Evolutionary conservation across 2,797 vertebrate genomes (phyloP).

Genomic region (Gallinago nigripennis): DNA sequence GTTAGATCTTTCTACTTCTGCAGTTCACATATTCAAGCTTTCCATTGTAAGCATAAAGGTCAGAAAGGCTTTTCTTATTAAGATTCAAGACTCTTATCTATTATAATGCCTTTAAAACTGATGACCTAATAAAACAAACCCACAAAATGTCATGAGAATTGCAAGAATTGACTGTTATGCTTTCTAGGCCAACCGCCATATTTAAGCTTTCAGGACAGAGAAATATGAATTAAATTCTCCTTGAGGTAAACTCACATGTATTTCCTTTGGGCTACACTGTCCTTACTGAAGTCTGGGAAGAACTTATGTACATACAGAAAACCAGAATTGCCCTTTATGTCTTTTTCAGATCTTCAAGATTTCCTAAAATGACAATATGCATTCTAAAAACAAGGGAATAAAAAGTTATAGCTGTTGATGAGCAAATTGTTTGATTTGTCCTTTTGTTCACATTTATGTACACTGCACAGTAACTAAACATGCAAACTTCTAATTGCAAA

Average conservation of each 20-base stretch:
- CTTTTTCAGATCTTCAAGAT: not conserved
- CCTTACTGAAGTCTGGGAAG: not conserved
- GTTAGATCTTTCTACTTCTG: not conserved
- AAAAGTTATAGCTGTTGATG: not conserved
- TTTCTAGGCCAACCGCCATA: not conserved
- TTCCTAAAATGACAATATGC: not conserved
- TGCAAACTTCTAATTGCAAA: not conserved
- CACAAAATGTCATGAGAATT: not conserved
- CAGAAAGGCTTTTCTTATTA: not conserved
- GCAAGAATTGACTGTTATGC: not conserved
- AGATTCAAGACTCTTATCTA: not conserved
- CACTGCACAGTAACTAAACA: not conserved
- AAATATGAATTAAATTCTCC: not conserved
- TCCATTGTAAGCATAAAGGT: not conserved
- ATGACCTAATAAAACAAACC: conserved; percentile 38
- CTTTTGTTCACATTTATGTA: not conserved
- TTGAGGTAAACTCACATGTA: not conserved
- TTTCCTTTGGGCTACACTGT: not conserved
- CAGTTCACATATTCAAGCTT: not conserved
- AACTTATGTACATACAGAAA: not conserved
- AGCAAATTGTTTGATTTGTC: not conserved
- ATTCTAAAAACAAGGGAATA: not conserved
- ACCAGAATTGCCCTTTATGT: not conserved
- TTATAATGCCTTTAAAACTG: not conserved
- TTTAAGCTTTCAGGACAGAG: not conserved